Percentiles rank a stretch among this genome's conserved stretches.
These are phyloP conservation scores for Paracanthobrama guichenoti DNA, from an alignment of 2,113 vertebrate species.

Conservation along the genomic window DNA sequence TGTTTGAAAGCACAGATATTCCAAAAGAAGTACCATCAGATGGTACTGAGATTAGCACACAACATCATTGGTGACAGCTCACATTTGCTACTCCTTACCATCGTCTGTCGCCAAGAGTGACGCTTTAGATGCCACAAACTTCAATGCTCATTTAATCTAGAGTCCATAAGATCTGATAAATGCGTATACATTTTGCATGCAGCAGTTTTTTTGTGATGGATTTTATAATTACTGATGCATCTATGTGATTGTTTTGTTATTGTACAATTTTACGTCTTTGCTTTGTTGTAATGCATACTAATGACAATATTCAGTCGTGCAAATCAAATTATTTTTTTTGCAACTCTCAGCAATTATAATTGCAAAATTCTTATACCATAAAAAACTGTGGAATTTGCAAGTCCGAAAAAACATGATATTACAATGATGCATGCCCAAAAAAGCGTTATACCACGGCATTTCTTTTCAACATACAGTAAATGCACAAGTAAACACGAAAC, in stretches of 20 bases:
- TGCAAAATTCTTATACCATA: not conserved
- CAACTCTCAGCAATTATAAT: not conserved
- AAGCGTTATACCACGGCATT: not conserved
- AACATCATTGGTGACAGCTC: slow-evolving; percentile 21
- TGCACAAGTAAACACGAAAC: not conserved
- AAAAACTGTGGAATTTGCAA: not conserved
- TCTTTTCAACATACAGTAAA: not conserved
- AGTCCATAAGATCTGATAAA: not conserved
- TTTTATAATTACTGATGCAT: not conserved
- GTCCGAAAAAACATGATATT: not conserved
- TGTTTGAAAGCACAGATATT: not conserved
- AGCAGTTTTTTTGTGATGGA: not conserved
- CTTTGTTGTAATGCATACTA: no score
- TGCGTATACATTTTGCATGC: not conserved
- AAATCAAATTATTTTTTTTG: no score
- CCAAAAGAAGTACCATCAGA: not conserved
- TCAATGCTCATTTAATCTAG: not conserved
- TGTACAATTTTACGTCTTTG: no score
- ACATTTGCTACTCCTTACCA: not conserved
- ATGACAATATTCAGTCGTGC: no score
- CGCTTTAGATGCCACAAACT: not conserved
- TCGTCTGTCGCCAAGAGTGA: not conserved
- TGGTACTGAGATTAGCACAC: slow-evolving; percentile 1
- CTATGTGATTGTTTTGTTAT: no score
- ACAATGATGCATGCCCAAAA: not conserved